phyloP scores from a whole-genome alignment of 2,113 vertebrate genomes.

The Barnardius zonarius region DNA sequence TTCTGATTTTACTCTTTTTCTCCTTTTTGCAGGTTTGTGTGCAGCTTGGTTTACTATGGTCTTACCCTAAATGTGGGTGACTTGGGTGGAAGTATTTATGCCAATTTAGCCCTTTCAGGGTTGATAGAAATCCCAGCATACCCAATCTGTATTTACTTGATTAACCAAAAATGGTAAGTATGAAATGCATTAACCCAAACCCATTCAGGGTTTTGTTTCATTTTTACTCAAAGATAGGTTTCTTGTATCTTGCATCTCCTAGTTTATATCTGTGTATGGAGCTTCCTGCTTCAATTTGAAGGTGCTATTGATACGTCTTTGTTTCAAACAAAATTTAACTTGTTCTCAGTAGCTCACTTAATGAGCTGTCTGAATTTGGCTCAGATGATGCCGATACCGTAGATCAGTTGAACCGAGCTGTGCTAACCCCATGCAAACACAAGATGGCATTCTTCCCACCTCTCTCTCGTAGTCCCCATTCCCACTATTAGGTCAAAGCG shows the following conservation, averaged over 20 bases:
- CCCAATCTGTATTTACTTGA: constrained; percentile 81
- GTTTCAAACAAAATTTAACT: not conserved
- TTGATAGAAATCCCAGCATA: constrained; percentile 81
- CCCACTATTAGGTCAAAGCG: not conserved
- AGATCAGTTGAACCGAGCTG: not conserved
- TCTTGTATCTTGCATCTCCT: not conserved
- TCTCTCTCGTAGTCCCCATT: not conserved
- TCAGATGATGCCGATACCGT: not conserved
- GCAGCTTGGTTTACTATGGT: constrained; percentile 84
- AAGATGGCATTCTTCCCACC: not conserved
- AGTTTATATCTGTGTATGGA: not conserved
- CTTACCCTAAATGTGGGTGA: constrained; percentile 80
- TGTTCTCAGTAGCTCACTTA: not conserved
- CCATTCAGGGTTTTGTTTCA: not conserved
- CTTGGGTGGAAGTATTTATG: constrained; percentile 78
- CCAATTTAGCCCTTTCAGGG: constrained; percentile 80
- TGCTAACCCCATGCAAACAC: not conserved
- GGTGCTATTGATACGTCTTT: not conserved
- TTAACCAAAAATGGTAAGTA: constrained; percentile 79
- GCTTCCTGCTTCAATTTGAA: not conserved
- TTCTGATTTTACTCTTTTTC: not conserved
- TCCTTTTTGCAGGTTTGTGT: constrained; percentile 76
- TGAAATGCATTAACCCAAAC: not conserved
- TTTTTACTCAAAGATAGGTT: not conserved
- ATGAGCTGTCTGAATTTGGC: not conserved